These are phyloP conservation scores for Danio kyathit DNA, from an alignment of 2,797 vertebrate species.

Conservation along the genomic window DNA sequence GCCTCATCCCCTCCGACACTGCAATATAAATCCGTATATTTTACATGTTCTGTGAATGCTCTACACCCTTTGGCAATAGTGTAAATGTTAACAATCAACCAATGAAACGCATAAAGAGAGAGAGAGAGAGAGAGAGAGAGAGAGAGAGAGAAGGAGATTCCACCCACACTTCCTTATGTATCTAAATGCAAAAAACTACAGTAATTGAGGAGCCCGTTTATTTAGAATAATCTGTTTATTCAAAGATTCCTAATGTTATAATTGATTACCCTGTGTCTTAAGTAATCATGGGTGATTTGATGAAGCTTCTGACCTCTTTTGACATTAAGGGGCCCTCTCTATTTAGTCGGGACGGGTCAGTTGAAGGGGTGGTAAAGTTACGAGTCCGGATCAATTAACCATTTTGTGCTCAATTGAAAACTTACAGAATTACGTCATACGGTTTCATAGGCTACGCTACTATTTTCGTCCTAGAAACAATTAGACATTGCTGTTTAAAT, in stretches of 20 bases:
- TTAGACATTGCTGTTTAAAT: neutral
- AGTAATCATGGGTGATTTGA: slow-evolving; percentile 79
- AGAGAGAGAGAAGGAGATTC: neutral
- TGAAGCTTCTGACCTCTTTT: slow-evolving; percentile 78
- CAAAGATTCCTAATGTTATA: slow-evolving; percentile 78
- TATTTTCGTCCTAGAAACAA: slow-evolving; percentile 40
- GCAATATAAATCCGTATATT: no score
- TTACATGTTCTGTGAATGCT: neutral
- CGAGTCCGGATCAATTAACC: slow-evolving; percentile 79
- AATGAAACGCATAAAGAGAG: slow-evolving; percentile 11
- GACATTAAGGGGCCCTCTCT: slow-evolving; percentile 67
- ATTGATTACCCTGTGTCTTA: slow-evolving; percentile 80
- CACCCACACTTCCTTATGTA: neutral
- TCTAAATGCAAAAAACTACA: neutral
- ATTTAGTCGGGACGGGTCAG: slow-evolving; percentile 69
- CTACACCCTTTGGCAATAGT: neutral
- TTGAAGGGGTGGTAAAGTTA: slow-evolving; percentile 73
- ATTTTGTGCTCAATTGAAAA: slow-evolving; percentile 81
- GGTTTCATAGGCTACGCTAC: slow-evolving; percentile 62
- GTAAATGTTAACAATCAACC: slow-evolving; percentile 13
- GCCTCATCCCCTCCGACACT: no score
- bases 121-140: neutral
- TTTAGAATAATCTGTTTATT: slow-evolving; percentile 70
- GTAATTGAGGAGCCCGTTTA: slow-evolving; percentile 18
- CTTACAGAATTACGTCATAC: slow-evolving; percentile 74